Evolutionary conservation across 2,113 vertebrate species (phyloP).

Genomic region (Sebastes fasciatus): DNA sequence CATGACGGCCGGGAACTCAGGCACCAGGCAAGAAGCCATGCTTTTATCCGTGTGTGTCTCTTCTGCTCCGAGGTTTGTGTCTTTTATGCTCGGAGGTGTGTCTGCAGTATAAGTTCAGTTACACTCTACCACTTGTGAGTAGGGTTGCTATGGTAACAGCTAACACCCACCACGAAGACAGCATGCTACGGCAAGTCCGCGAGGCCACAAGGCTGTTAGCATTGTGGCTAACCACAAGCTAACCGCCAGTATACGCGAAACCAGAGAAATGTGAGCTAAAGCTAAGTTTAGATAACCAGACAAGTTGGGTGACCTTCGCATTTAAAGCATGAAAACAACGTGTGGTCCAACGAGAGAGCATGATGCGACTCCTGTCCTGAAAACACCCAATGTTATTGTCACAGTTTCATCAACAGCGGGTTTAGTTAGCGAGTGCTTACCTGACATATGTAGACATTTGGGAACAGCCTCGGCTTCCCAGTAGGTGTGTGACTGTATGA

Average conservation of each 20-base stretch:
- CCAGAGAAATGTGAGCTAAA: background rate
- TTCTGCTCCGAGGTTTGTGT: background rate
- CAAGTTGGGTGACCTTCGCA: background rate
- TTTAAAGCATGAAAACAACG: background rate
- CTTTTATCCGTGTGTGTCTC: background rate
- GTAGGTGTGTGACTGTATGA: background rate
- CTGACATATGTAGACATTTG: constrained; percentile 1
- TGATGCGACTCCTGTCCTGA: fast-evolving
- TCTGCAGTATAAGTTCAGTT: background rate
- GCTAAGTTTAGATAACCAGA: background rate
- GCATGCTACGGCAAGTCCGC: constrained; percentile 44
- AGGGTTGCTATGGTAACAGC: constrained; percentile 48
- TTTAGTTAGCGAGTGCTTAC: constrained; percentile 18
- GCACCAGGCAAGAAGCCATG: constrained; percentile 75
- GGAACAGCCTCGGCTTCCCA: background rate
- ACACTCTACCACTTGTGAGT: background rate
- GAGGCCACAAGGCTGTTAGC: background rate
- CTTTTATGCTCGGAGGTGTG: background rate
- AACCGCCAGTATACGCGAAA: background rate
- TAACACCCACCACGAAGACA: background rate
- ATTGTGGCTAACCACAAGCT: background rate
- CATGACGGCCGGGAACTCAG: constrained; percentile 75
- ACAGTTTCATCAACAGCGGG: background rate
- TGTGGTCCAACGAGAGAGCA: background rate
- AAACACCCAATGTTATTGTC: background rate